A percentile compares a stretch with the other conserved stretches of the same genome.
phyloP scores from a whole-genome alignment of 2,113 vertebrate genomes.

The Ovis aries region ARS-UI_Ramb_v3.0 NC_056058.1:90955501-90956000 shows the following conservation, averaged over 20 bases:
- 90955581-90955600: conserved; percentile 7
- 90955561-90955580: neutral
- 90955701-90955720: neutral
- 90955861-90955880: conserved; percentile 45
- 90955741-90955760: neutral
- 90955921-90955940: conserved; percentile 32
- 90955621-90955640: neutral
- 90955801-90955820: neutral
- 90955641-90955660: neutral
- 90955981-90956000: conserved; percentile 3
- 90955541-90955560: conserved; percentile 45
- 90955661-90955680: conserved; percentile 4
- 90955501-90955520: neutral
- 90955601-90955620: neutral
- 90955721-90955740: conserved; percentile 16
- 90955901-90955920: conserved; percentile 40
- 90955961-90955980: neutral
- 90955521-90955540: conserved; percentile 31
- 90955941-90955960: neutral
- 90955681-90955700: conserved; percentile 18
- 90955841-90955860: conserved; percentile 48
- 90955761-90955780: neutral
- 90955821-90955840: conserved; percentile 28
- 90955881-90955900: conserved; percentile 18
- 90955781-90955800: conserved; percentile 40